Evolutionary conservation across 2,113 vertebrate species (phyloP).

Genomic region (Cheilinus undulatus): DNA sequence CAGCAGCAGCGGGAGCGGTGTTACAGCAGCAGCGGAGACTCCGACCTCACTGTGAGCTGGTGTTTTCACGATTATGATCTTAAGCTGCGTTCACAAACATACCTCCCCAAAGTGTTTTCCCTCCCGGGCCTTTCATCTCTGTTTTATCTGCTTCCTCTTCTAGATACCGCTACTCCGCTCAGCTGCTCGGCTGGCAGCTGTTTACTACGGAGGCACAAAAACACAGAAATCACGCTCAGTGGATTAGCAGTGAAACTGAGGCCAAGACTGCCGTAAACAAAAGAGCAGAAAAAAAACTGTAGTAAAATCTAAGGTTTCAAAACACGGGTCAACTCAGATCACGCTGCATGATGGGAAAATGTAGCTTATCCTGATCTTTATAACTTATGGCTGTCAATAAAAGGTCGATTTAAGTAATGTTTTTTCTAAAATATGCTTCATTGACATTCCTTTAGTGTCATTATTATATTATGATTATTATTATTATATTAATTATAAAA

Average conservation of each 20-base stretch:
- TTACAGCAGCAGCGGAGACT: constrained; percentile 32
- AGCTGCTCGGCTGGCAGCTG: neutral
- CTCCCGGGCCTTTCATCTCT: constrained; percentile 57
- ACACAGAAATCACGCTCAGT: neutral
- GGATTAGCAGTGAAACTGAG: neutral
- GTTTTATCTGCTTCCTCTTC: constrained; percentile 33
- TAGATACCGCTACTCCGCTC: neutral
- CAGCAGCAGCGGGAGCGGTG: constrained; percentile 36
- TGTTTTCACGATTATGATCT: constrained; percentile 74
- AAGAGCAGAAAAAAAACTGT: neutral
- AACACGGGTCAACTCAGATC: too few relatives aligned
- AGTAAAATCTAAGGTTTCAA: neutral
- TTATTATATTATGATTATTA: too few relatives aligned
- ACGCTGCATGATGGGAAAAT: too few relatives aligned
- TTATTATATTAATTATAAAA: too few relatives aligned
- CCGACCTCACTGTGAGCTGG: constrained; percentile 38
- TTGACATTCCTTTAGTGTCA: too few relatives aligned
- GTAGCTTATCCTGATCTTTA: too few relatives aligned
- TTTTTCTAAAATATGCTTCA: too few relatives aligned
- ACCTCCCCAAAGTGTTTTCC: constrained; percentile 60
- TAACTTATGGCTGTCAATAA: too few relatives aligned
- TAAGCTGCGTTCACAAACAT: constrained; percentile 69
- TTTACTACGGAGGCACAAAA: constrained; percentile 14
- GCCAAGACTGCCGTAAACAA: neutral
- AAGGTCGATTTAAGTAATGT: too few relatives aligned